Conservation (phyloP, 2,113 vertebrate genomes). For the Pterocles gutturalis region DNA sequence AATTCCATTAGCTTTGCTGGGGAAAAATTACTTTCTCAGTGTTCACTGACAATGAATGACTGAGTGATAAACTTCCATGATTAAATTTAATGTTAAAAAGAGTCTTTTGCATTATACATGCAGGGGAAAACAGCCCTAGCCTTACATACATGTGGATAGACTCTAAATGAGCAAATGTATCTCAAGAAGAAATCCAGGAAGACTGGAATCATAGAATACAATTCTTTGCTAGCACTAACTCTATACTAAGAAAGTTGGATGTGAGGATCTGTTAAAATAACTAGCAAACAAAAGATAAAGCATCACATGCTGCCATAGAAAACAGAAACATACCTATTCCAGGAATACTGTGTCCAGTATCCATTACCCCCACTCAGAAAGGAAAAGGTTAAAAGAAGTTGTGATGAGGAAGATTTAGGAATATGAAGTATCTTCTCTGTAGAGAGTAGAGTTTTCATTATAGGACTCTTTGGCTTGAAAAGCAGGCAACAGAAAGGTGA, state of each 20-base stretch:
- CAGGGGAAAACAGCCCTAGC: neutral
- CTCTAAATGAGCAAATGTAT: neutral
- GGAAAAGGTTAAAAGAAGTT: neutral
- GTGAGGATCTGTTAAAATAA: neutral
- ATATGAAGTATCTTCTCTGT: neutral
- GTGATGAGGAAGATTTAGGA: neutral
- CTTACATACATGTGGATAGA: neutral
- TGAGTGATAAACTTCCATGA: neutral
- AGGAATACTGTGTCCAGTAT: neutral
- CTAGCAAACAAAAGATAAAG: neutral
- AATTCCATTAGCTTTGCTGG: conserved; percentile 8
- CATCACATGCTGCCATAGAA: neutral
- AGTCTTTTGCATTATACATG: neutral
- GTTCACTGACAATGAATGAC: neutral
- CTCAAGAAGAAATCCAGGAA: neutral
- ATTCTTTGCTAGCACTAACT: neutral
- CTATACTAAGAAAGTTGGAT: neutral
- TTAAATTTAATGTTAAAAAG: conserved; percentile 10
- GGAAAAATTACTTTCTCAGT: conserved; percentile 2
- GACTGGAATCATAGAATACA: neutral
- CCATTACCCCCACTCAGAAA: neutral
- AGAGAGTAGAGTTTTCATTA: neutral
- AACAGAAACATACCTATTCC: neutral
- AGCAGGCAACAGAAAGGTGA: neutral
- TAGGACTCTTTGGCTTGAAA: neutral